Conservation (phyloP, 2,888 invertebrate species). For the Pseudococcus viburni region DNA sequence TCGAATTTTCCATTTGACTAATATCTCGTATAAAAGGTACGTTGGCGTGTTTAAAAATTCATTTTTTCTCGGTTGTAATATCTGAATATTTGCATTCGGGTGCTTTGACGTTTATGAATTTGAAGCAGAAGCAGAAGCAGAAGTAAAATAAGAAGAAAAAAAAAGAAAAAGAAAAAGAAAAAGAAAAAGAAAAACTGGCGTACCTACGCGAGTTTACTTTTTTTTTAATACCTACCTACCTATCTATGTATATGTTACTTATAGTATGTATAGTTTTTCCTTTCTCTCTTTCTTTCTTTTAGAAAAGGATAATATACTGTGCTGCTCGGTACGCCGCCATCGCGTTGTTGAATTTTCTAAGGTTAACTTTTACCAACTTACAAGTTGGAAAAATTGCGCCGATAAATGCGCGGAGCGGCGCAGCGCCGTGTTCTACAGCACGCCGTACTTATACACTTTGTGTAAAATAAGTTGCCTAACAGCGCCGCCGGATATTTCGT, state of each 20-base stretch:
- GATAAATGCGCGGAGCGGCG: slow-evolving; percentile 8
- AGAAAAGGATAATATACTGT: neutral
- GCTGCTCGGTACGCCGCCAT: neutral
- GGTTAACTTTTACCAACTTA: slow-evolving; percentile 30
- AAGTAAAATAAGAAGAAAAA: neutral
- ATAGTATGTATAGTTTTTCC: neutral
- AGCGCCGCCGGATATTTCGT: slow-evolving; percentile 32
- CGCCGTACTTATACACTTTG: neutral
- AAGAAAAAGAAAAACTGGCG: neutral
- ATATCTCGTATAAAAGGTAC: slow-evolving; percentile 46
- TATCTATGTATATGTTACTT: no score
- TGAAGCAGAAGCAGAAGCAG: neutral
- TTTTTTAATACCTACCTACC: neutral
- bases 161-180: neutral
- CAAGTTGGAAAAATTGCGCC: slow-evolving; percentile 6
- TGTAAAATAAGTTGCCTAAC: slow-evolving; percentile 21
- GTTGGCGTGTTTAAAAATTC: slow-evolving; percentile 52
- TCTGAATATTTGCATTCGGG: slow-evolving; percentile 40
- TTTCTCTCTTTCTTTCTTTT: neutral
- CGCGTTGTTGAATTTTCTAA: slow-evolving; percentile 17
- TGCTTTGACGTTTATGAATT: slow-evolving; percentile 47
- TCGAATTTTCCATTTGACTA: slow-evolving; percentile 57
- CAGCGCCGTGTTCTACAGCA: neutral
- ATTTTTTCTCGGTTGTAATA: slow-evolving; percentile 50
- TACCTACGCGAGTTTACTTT: neutral